A percentile compares a stretch with the other conserved stretches of the same genome.
Conservation (phyloP, 2,113 vertebrate species). For the Oceanites oceanicus region DNA sequence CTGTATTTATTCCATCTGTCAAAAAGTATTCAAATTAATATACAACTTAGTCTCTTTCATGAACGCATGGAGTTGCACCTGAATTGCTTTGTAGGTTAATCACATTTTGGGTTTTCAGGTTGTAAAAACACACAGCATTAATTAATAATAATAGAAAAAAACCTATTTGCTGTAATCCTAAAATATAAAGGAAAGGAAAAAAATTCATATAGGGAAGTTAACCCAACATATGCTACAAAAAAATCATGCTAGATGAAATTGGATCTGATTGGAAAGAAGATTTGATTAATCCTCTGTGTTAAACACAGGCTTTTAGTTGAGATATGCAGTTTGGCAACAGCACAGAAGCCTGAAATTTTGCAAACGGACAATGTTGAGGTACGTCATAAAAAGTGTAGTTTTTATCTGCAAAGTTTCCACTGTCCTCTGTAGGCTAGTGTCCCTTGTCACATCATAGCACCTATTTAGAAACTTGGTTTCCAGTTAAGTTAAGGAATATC, state of each 20-base stretch:
- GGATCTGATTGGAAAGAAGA: neutral
- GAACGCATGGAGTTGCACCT: neutral
- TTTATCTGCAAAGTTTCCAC: neutral
- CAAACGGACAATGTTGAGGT: fast-evolving
- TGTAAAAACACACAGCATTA: neutral
- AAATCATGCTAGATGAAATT: neutral
- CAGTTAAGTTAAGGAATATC: neutral
- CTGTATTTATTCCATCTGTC: neutral
- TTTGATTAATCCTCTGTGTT: neutral
- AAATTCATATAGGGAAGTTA: neutral
- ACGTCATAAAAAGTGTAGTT: fast-evolving
- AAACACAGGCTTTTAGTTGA: neutral
- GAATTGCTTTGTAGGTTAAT: neutral
- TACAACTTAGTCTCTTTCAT: neutral
- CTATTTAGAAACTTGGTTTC: neutral
- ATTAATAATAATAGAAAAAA: neutral
- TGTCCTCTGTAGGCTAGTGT: fast-evolving
- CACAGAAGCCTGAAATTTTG: neutral
- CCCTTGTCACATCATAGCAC: neutral
- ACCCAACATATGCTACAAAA: fast-evolving
- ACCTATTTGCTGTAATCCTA: neutral
- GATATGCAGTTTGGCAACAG: neutral
- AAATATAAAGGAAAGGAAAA: neutral
- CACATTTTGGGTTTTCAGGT: neutral
- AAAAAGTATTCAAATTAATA: neutral